A percentile compares a stretch with the other conserved stretches of the same genome.
Conservation (phyloP, 1,140 invertebrate species). For the Nixonia krombeini region DNA sequence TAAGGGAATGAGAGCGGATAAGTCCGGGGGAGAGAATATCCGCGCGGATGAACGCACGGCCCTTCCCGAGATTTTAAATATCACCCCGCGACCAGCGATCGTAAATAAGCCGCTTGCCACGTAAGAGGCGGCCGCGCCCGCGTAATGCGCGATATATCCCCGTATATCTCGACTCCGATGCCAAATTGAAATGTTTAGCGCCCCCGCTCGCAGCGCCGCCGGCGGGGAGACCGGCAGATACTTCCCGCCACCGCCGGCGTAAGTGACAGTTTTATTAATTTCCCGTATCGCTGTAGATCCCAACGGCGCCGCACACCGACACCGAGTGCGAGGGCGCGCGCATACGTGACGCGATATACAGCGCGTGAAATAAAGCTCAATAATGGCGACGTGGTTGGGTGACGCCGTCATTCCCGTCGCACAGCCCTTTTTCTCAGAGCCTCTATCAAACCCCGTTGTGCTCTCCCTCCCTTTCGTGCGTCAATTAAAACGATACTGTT, state of each 20-base stretch:
- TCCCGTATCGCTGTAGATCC: slow-evolving; percentile 70
- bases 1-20: slow-evolving; percentile 38
- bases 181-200: slow-evolving; percentile 70
- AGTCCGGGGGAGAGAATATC: slow-evolving; percentile 8
- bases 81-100: no score
- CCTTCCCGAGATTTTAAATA: no score
- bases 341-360: slow-evolving; percentile 25
- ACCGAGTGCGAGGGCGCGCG: slow-evolving; percentile 41
- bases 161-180: slow-evolving; percentile 50
- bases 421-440: slow-evolving; percentile 11
- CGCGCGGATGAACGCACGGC: no score
- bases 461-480: slow-evolving; percentile 1
- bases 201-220: slow-evolving; percentile 38
- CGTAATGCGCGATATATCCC: no score
- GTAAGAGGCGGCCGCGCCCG: no score
- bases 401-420: slow-evolving; percentile 22
- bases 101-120: no score
- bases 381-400: slow-evolving; percentile 57
- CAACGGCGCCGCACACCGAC: slow-evolving; percentile 44
- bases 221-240: slow-evolving; percentile 31
- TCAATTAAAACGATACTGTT: no score
- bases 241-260: slow-evolving; percentile 44
- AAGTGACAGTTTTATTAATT: slow-evolving; percentile 85
- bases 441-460: no score
- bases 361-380: slow-evolving; percentile 62